phyloP scores from a whole-genome alignment of 2,888 invertebrate genomes.

The Meloe dianella region DNA sequence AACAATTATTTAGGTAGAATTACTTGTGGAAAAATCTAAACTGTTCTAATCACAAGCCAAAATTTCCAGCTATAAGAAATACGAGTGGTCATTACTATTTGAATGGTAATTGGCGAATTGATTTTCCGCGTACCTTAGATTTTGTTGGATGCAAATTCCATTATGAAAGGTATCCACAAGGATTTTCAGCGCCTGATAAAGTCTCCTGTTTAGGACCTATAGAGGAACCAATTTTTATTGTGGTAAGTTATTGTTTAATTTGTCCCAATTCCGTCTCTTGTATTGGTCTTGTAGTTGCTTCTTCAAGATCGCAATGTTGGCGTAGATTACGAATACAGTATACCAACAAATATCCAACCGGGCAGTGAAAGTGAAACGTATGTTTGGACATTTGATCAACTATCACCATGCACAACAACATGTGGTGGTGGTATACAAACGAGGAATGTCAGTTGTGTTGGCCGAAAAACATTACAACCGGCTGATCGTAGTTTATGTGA shows the following conservation, averaged over 20 bases:
- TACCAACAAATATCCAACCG: slow-evolving; percentile 74
- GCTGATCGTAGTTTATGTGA: slow-evolving; percentile 84
- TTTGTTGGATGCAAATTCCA: slow-evolving; percentile 88
- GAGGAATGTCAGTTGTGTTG: slow-evolving; percentile 81
- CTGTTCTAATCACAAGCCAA: background rate
- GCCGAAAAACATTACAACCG: slow-evolving; percentile 71
- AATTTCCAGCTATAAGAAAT: slow-evolving; percentile 76
- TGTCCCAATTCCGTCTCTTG: background rate
- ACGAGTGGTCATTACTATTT: slow-evolving; percentile 83
- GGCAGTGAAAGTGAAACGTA: slow-evolving; percentile 75
- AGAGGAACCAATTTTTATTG: slow-evolving; percentile 86
- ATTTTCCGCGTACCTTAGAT: slow-evolving; percentile 79
- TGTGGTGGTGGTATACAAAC: slow-evolving; percentile 91
- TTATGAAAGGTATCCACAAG: slow-evolving; percentile 83
- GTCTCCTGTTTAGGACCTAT: slow-evolving; percentile 86
- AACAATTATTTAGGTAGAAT: slow-evolving; percentile 86
- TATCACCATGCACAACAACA: slow-evolving; percentile 79
- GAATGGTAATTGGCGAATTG: slow-evolving; percentile 94
- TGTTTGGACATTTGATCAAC: slow-evolving; percentile 82
- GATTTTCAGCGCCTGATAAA: slow-evolving; percentile 83
- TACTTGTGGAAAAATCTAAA: background rate
- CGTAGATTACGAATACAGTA: slow-evolving; percentile 87
- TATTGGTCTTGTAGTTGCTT: slow-evolving; percentile 66
- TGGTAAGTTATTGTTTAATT: slow-evolving; percentile 64
- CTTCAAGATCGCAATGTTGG: slow-evolving; percentile 86